Evolutionary conservation across 1,140 invertebrate genomes (phyloP).

Genomic region (Ptiloglossa arizonensis): DNA sequence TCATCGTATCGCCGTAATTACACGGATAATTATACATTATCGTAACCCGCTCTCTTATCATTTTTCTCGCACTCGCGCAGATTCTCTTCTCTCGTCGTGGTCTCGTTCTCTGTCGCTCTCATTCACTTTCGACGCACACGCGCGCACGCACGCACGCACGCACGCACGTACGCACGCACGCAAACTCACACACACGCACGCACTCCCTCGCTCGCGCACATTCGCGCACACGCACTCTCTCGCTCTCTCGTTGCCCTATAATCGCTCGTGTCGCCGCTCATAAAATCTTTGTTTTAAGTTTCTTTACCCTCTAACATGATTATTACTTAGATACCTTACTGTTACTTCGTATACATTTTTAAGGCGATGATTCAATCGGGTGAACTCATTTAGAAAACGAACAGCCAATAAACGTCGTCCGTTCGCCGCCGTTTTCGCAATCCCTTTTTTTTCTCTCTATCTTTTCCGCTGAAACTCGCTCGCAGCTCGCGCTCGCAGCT

Average conservation of each 20-base stretch:
- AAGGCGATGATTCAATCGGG: conserved; percentile 83
- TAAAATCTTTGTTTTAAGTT: conserved; percentile 79
- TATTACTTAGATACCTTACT: conserved; percentile 82
- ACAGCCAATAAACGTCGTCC: conserved; percentile 78
- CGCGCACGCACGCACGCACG: conserved; percentile 4
- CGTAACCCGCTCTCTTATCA: conserved; percentile 38
- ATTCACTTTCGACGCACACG: conserved; percentile 34
- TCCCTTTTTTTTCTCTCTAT: too few relatives aligned
- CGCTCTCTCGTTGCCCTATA: conserved; percentile 54
- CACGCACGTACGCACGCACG: conserved; percentile 20
- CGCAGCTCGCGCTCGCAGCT: too few relatives aligned
- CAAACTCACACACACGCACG: background rate
- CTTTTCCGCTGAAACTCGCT: background rate
- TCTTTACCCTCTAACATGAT: conserved; percentile 79
- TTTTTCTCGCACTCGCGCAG: conserved; percentile 39
- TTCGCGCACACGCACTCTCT: conserved; percentile 31
- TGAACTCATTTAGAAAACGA: conserved; percentile 80
- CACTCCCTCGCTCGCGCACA: too few relatives aligned
- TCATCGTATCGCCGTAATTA: conserved; percentile 76
- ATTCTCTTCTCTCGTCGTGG: conserved; percentile 4
- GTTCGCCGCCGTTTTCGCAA: conserved; percentile 64
- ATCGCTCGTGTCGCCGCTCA: conserved; percentile 75
- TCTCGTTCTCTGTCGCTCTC: conserved; percentile 40
- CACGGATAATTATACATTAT: conserved; percentile 80
- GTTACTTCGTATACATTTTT: conserved; percentile 83